Percentiles rank a stretch among this genome's conserved stretches.
Conservation (phyloP, 2,888 invertebrate genomes). For the Unio pictorum region DNA sequence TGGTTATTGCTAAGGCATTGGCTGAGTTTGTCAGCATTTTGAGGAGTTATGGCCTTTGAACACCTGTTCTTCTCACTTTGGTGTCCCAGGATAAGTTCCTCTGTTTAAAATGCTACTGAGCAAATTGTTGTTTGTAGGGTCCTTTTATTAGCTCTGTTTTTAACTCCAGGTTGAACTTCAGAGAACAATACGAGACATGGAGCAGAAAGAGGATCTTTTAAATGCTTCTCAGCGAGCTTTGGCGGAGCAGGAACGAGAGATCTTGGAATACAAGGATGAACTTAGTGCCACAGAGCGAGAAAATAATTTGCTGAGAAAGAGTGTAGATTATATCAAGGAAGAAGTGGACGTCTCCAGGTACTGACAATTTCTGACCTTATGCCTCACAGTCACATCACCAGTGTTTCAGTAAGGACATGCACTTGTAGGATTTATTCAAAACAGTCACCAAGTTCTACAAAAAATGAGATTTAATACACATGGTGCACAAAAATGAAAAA, state of each 20-base stretch:
- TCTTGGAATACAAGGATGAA: slow-evolving; percentile 60
- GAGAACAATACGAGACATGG: slow-evolving; percentile 55
- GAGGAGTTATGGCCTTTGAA: no score
- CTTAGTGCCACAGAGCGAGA: slow-evolving; percentile 60
- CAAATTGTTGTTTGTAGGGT: background rate
- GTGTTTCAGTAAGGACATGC: background rate
- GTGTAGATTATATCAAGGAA: slow-evolving; percentile 54
- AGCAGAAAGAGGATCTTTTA: slow-evolving; percentile 59
- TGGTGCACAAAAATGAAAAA: no score
- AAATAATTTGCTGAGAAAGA: slow-evolving; percentile 59
- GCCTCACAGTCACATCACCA: background rate
- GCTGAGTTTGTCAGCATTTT: no score
- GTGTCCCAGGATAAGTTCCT: background rate
- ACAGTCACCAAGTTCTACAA: no score
- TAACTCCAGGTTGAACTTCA: slow-evolving; percentile 63
- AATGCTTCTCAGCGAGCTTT: slow-evolving; percentile 61
- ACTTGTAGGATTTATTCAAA: background rate
- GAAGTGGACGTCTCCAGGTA: slow-evolving; percentile 54
- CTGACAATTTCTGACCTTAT: background rate
- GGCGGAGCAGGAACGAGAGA: slow-evolving; percentile 59
- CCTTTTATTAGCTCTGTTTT: slow-evolving; percentile 3
- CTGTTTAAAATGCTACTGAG: background rate
- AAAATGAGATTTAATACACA: no score
- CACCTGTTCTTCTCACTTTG: background rate
- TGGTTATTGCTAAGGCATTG: no score